These are phyloP conservation scores for Hippasteria phrygiana DNA, from an alignment of 53 echinoderm and acorn worm species.

Conservation along the genomic window DNA sequence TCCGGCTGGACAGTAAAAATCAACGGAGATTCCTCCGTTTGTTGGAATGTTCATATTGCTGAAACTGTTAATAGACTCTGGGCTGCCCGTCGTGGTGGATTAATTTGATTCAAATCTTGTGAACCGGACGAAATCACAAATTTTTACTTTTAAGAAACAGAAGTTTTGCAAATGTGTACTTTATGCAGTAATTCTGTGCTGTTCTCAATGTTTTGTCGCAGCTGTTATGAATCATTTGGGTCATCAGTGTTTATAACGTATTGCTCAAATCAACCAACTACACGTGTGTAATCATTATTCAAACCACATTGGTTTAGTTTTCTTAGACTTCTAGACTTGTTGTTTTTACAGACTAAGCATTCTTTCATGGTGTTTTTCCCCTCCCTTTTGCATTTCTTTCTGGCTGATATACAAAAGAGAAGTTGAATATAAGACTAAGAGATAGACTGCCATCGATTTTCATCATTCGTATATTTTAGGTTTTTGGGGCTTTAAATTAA, in stretches of 20 bases:
- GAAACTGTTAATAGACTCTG: neutral
- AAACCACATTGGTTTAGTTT: neutral
- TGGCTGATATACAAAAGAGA: neutral
- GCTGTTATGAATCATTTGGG: neutral
- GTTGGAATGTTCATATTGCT: neutral
- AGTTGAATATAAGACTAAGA: neutral
- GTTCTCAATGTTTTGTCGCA: too few species aligned
- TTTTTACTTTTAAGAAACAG: too few species aligned
- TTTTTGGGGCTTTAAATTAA: neutral
- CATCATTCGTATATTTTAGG: neutral
- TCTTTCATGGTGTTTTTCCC: neutral
- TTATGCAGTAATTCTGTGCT: too few species aligned
- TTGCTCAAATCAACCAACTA: too few species aligned
- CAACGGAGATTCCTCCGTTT: neutral
- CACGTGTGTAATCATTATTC: neutral
- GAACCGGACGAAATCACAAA: neutral
- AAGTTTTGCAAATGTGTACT: too few species aligned
- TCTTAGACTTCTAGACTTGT: neutral
- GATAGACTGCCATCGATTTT: constrained; percentile 5
- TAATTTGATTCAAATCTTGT: neutral
- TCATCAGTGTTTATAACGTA: too few species aligned
- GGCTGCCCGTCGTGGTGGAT: neutral
- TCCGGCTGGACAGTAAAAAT: neutral
- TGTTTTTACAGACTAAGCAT: neutral
- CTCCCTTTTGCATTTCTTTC: neutral